Evolutionary conservation across 2,113 vertebrate genomes (phyloP), one percentile per base, ranked within the genome.

Genomic region (Melanostigma gelatinosum): DNA sequence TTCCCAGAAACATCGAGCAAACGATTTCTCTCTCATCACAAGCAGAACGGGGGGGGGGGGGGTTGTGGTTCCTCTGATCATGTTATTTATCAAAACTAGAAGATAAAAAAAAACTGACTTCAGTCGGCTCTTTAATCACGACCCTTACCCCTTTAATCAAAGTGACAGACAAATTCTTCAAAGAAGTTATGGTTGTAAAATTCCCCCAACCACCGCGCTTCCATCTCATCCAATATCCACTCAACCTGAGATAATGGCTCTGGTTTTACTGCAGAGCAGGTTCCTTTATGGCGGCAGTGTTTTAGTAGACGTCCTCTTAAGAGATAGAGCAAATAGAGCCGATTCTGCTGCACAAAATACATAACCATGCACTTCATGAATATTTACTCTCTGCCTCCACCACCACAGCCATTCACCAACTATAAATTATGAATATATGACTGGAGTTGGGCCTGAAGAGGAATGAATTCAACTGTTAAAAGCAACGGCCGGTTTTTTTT

Each of bases 11-110:
- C 18, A 82, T 80, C 46, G 36, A 70, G 57, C 63, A 27, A 83
- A 74, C 5, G 1, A 62, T 82, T 72, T 62, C 60, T 77, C 48
- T 82, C 55, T 70, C 55, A 63, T 64, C 75, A 72, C 18, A 72
- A 24, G 65, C 60, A 67, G 52, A 75, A 64, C 63, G 3, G 61
- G 46, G 55, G 42, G 42, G 38, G 16, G 11, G 27, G 3, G 61
- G 48, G 55, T 29, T 67, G 24, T 9, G 57, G 69, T 60, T 86
- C 83, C 58, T 85, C 65, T 85, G 77, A 90, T 91, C 77, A 87
- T 71, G 87, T 75, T 64, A 87, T 90, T 91, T 83, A 90, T 91
- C 69, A 85, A 85, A 91, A 85, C 36, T 20, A 68, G 36, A 76
- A 65, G 75, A 82, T 76, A 69, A 65, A 67, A 75, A n/a, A 73